These are phyloP conservation scores for Cirrhinus mrigala DNA, from an alignment of 2,797 vertebrate species.

Conservation along the genomic window DNA sequence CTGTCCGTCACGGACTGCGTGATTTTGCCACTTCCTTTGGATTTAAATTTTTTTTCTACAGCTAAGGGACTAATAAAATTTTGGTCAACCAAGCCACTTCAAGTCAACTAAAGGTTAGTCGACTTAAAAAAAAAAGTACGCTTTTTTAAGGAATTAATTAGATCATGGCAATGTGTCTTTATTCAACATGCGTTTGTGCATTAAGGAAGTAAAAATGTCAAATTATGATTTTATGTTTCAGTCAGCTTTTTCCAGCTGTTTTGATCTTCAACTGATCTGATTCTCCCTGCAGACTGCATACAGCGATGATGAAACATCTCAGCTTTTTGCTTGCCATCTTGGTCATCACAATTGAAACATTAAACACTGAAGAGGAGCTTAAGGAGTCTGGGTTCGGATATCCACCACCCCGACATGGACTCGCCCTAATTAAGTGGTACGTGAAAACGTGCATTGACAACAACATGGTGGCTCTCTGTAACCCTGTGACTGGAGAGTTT, in stretches of 20 bases:
- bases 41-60: no score
- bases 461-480: slow-evolving; percentile 74
- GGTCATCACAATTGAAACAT: slow-evolving; percentile 55
- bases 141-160: not conserved
- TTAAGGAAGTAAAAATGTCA: not conserved
- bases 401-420: slow-evolving; percentile 74
- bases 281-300: slow-evolving; percentile 23
- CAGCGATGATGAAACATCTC: slow-evolving; percentile 5
- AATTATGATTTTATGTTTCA: not conserved
- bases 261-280: not conserved
- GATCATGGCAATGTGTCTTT: slow-evolving; percentile 11
- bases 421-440: slow-evolving; percentile 74
- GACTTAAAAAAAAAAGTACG: not conserved
- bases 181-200: not conserved
- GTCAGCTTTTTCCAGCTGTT: not conserved
- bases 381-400: slow-evolving; percentile 70
- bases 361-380: slow-evolving; percentile 70
- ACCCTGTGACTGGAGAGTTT: slow-evolving; percentile 64
- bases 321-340: slow-evolving; percentile 40
- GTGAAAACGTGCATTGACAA: slow-evolving; percentile 73
- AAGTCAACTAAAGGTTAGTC: no score
- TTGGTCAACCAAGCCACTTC: no score
- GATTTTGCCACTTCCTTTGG: no score
- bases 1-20: no score
- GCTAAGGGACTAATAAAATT: no score